These are phyloP conservation scores for Manacus vitellinus DNA, from an alignment of 2,113 vertebrate genomes.

Conservation along the genomic window DNA sequence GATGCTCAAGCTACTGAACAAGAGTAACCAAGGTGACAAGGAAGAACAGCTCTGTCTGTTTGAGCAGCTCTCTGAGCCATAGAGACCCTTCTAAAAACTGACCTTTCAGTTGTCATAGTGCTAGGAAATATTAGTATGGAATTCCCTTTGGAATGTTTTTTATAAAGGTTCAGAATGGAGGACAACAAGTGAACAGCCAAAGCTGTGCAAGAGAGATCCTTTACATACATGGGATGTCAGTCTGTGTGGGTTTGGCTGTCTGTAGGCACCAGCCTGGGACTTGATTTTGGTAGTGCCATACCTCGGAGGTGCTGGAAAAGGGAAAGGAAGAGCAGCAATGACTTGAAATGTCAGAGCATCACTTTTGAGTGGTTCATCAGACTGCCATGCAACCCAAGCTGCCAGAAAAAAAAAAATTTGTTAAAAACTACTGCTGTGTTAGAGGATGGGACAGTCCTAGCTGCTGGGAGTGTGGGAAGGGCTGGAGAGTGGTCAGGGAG, in stretches of 20 bases:
- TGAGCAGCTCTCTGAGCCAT: background rate
- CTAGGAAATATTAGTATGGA: background rate
- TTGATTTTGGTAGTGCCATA: rapidly evolving
- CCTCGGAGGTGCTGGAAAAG: background rate
- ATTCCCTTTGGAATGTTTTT: background rate
- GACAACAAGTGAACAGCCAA: background rate
- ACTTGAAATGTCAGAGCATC: background rate
- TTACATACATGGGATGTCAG: background rate
- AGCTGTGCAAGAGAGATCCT: background rate
- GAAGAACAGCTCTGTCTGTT: rapidly evolving
- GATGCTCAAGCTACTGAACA: background rate
- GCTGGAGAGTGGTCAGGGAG: background rate
- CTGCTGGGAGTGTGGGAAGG: background rate
- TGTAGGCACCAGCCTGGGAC: background rate
- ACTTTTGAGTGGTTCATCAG: background rate
- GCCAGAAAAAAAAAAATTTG: background rate
- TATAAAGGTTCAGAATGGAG: background rate
- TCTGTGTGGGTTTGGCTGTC: background rate
- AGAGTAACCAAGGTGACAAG: background rate
- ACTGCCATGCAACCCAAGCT: background rate
- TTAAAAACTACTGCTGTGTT: background rate
- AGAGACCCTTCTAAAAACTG: background rate
- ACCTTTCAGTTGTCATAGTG: background rate
- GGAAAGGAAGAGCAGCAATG: background rate
- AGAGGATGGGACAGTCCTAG: background rate